Conservation (phyloP, 2,888 invertebrate genomes). For the Xestia sexstrigata region DNA sequence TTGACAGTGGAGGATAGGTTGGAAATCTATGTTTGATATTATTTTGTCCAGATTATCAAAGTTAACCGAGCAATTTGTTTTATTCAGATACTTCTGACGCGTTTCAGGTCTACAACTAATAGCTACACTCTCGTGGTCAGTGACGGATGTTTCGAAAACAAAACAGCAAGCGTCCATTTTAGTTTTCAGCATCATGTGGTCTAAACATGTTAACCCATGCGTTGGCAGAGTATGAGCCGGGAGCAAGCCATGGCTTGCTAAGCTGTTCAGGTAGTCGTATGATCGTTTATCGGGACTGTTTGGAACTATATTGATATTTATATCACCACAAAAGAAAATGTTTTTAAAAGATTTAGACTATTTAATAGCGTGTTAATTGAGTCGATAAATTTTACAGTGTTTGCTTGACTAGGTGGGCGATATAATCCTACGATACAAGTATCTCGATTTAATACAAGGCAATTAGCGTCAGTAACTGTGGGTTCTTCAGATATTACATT, state of each 20-base stretch:
- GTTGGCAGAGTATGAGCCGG: neutral
- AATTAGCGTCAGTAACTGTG: neutral
- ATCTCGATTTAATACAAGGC: conserved; percentile 4
- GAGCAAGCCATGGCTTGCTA: conserved; percentile 12
- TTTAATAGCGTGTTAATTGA: neutral
- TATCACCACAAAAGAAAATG: conserved; percentile 13
- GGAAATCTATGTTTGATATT: too few species aligned
- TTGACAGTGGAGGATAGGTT: too few species aligned
- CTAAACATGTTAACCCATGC: conserved; percentile 7
- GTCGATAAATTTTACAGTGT: neutral
- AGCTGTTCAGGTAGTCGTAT: neutral
- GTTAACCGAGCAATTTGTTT: neutral
- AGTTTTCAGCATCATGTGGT: conserved; percentile 11
- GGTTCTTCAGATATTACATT: too few species aligned
- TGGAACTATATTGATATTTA: conserved; percentile 15
- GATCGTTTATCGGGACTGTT: conserved; percentile 10
- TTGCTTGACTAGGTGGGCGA: neutral
- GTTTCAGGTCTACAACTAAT: neutral
- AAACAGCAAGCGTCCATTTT: conserved; percentile 9
- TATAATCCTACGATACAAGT: neutral
- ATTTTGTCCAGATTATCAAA: neutral
- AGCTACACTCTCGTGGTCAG: conserved; percentile 13
- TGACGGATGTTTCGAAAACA: conserved; percentile 2
- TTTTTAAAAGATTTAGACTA: conserved; percentile 3
- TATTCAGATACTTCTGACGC: neutral